Percentiles rank a stretch among this genome's conserved stretches.
Evolutionary conservation across 2,113 vertebrate species (phyloP).

Genomic region (Cisticola juncidis): DNA sequence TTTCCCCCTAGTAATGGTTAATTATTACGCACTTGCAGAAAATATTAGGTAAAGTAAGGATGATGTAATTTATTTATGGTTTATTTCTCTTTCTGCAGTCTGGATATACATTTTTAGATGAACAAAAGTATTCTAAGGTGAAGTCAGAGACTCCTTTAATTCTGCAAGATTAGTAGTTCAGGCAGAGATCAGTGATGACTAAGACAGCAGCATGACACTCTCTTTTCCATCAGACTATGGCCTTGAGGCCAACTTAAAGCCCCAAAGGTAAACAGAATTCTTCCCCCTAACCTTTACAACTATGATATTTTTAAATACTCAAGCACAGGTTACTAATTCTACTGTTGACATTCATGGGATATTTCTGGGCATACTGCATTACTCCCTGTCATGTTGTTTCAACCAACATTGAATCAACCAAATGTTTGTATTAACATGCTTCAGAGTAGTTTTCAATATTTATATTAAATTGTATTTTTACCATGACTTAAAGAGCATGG

Average conservation of each 20-base stretch:
- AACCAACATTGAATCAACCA: background rate
- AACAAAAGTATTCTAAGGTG: background rate
- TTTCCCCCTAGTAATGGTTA: background rate
- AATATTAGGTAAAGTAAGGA: background rate
- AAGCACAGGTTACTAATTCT: background rate
- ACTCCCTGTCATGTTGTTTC: background rate
- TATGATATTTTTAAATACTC: background rate
- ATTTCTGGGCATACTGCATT: background rate
- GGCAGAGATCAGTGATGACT: background rate
- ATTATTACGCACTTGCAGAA: background rate
- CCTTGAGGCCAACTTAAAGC: background rate
- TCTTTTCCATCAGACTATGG: background rate
- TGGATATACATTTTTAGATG: background rate
- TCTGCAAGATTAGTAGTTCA: background rate
- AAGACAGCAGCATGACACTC: background rate
- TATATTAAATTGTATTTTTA: background rate
- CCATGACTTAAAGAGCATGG: background rate
- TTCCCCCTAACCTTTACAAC: background rate
- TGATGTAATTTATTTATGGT: background rate
- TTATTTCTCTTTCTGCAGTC: background rate
- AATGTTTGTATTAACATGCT: background rate
- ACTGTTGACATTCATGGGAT: background rate
- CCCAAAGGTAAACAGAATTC: background rate
- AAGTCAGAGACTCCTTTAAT: background rate
- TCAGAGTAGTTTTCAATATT: background rate